A percentile compares a stretch with the other conserved stretches of the same genome.
phyloP scores from a whole-genome alignment of 1,140 invertebrate genomes.

The Pseudomyrmex flavicornis region DNA sequence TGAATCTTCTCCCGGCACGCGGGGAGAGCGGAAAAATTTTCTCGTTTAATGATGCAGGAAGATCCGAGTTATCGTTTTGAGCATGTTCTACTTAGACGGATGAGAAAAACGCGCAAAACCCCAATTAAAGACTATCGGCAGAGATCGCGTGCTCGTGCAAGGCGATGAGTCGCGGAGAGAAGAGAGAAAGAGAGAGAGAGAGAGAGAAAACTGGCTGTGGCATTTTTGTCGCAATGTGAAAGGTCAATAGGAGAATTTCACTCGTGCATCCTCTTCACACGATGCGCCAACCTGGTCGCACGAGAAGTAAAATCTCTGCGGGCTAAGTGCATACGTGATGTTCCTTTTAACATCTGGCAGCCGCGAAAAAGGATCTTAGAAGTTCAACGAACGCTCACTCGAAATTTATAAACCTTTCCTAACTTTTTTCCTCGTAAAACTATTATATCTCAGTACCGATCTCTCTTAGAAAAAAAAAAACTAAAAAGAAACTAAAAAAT shows the following conservation, averaged over 20 bases:
- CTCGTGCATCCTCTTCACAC: constrained; percentile 80
- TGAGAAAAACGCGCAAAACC: constrained; percentile 56
- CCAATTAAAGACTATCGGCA: constrained; percentile 72
- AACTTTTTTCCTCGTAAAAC: not conserved
- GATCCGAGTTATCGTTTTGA: constrained; percentile 66
- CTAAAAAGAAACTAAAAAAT: not conserved
- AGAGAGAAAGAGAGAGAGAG: constrained; percentile 45
- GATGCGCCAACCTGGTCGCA: constrained; percentile 61
- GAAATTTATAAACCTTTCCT: not conserved
- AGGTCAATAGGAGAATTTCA: constrained; percentile 84
- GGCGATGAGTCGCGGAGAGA: constrained; percentile 61
- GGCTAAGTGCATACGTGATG: constrained; percentile 6
- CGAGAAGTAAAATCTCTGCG: constrained; percentile 40
- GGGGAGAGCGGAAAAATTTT: constrained; percentile 43
- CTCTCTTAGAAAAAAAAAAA: not conserved
- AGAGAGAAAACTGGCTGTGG: constrained; percentile 77
- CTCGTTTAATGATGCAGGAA: constrained; percentile 51
- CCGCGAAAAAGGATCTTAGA: constrained; percentile 28
- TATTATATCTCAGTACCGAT: not conserved
- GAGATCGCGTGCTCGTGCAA: constrained; percentile 71
- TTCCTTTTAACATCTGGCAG: constrained; percentile 31
- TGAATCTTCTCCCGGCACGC: constrained; percentile 14
- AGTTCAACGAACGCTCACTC: not conserved
- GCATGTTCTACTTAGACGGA: constrained; percentile 65
- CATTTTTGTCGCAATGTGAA: constrained; percentile 80